These are phyloP conservation scores for Temnothorax unifasciatus DNA, from an alignment of 2,888 invertebrate genomes.

Conservation along the genomic window DNA sequence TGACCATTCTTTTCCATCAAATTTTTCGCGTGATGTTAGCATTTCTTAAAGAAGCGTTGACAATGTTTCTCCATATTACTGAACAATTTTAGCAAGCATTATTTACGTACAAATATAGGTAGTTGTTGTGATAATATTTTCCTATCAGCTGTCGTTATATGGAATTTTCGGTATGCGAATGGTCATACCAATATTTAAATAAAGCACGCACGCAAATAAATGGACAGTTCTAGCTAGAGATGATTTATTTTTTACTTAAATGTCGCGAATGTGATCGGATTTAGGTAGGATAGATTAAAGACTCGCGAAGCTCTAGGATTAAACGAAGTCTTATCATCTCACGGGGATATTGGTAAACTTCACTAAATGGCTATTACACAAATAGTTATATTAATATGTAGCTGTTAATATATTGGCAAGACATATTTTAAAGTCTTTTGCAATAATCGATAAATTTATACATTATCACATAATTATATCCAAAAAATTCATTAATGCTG, in stretches of 20 bases:
- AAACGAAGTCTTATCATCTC: conserved; percentile 52
- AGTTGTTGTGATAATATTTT: conserved; percentile 67
- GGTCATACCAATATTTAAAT: conserved; percentile 21
- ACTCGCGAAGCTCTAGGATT: conserved; percentile 23
- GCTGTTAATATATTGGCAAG: conserved; percentile 64
- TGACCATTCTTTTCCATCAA: background rate
- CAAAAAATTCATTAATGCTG: conserved; percentile 44
- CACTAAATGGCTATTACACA: conserved; percentile 86
- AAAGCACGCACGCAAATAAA: conserved; percentile 33
- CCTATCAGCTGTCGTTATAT: conserved; percentile 56
- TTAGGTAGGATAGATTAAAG: conserved; percentile 63
- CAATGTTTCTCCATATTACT: conserved; percentile 38
- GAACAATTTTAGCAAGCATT: conserved; percentile 52
- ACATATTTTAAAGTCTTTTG: conserved; percentile 60
- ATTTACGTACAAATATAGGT: conserved; percentile 67
- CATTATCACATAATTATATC: conserved; percentile 47
- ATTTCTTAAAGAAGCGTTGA: conserved; percentile 13
- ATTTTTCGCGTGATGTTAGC: background rate
- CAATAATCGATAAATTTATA: conserved; percentile 74
- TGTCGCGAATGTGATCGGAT: conserved; percentile 59
- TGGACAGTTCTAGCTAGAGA: conserved; percentile 66
- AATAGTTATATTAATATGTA: conserved; percentile 59
- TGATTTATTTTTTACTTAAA: conserved; percentile 76
- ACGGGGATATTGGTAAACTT: conserved; percentile 87
- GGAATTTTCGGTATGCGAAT: conserved; percentile 19